Conservation (phyloP, 2,113 vertebrate species). For the Dolichallabes microphthalmus region DNA sequence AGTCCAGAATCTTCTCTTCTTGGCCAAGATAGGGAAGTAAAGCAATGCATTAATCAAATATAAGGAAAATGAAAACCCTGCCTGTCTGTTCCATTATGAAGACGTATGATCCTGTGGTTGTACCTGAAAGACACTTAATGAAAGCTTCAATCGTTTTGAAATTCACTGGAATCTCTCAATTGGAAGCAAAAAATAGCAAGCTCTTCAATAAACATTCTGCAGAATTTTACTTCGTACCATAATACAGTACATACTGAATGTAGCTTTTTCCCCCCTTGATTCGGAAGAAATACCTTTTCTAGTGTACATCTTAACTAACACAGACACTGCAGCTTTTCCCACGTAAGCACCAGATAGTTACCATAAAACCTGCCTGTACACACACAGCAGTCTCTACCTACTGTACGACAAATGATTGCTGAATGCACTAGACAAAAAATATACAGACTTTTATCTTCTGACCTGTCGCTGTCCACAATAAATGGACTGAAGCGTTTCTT, state of each 20-base stretch:
- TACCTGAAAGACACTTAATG: background rate
- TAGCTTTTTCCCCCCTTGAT: background rate
- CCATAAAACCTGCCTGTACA: background rate
- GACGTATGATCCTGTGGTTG: slow-evolving; percentile 1
- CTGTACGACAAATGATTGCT: background rate
- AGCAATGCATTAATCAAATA: background rate
- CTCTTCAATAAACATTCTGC: background rate
- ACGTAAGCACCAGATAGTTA: background rate
- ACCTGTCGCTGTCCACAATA: background rate
- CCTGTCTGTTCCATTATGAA: background rate
- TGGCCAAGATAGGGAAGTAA: too few species aligned
- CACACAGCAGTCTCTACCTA: background rate
- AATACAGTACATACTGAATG: too few species aligned
- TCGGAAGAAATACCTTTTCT: background rate
- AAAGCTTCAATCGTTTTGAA: background rate
- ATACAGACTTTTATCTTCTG: background rate
- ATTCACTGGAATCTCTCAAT: background rate
- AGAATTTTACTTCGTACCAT: background rate
- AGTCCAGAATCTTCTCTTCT: background rate
- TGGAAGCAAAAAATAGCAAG: background rate
- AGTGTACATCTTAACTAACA: background rate
- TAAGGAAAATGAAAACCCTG: background rate
- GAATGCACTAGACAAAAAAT: background rate
- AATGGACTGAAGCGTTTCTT: background rate
- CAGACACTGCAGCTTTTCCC: background rate